These are phyloP conservation scores for Anthoscopus minutus DNA, from an alignment of 2,113 vertebrate species.

Conservation along the genomic window DNA sequence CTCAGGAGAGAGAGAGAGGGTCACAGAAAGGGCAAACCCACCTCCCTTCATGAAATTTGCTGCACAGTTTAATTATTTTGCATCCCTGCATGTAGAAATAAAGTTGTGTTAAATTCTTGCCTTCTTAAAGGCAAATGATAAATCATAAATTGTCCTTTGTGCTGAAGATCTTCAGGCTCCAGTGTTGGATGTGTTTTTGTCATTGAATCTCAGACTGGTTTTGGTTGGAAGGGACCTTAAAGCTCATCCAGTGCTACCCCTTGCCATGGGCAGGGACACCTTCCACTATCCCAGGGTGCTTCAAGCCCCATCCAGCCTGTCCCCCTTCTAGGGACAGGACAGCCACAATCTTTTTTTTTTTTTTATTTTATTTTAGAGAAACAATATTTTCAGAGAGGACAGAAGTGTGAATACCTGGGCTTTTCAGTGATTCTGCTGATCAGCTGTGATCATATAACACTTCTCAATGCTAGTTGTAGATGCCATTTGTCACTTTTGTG, in stretches of 20 bases:
- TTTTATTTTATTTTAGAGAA: not conserved
- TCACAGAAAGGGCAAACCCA: not conserved
- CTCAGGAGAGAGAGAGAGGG: not conserved
- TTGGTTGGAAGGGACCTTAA: not conserved
- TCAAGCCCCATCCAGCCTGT: rapidly evolving
- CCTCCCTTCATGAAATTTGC: not conserved
- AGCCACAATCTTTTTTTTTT: not conserved
- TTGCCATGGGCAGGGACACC: not conserved
- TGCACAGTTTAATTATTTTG: not conserved
- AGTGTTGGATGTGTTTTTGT: not conserved
- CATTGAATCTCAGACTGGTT: not conserved
- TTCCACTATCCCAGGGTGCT: not conserved
- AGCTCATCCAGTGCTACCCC: not conserved
- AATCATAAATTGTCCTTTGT: not conserved
- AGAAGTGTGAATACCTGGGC: not conserved
- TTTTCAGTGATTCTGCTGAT: not conserved
- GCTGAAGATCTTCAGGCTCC: not conserved
- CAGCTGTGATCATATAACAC: rapidly evolving
- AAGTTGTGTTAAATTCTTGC: not conserved
- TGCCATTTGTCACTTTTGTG: not conserved
- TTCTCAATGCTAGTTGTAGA: not conserved
- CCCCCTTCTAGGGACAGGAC: not conserved
- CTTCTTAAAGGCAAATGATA: not conserved
- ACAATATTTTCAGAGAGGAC: not conserved
- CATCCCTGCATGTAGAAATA: not conserved